Conservation (phyloP, 1,140 invertebrate genomes). For the Trichomalopsis sarcophagae region DNA sequence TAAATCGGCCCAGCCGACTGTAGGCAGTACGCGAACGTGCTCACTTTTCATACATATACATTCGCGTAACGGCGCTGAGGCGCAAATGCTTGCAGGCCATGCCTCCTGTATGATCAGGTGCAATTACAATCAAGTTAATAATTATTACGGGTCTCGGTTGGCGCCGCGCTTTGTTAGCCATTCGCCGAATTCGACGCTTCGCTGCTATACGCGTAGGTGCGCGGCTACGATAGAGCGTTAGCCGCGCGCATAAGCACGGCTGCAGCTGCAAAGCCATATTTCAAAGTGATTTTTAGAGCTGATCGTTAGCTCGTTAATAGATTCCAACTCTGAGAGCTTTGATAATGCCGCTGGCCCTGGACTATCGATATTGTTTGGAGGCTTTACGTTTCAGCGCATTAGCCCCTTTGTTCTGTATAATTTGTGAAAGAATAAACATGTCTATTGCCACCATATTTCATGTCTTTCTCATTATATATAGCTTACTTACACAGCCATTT, state of each 20-base stretch:
- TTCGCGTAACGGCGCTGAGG: neutral
- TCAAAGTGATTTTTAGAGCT: constrained; percentile 19
- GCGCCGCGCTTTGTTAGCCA: neutral
- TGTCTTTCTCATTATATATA: too few relatives aligned
- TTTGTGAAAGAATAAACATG: too few relatives aligned
- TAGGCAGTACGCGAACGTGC: neutral
- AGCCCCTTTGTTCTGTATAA: too few relatives aligned
- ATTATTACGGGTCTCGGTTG: constrained; percentile 62
- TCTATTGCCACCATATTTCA: too few relatives aligned
- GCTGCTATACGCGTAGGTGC: neutral
- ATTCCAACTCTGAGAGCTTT: constrained; percentile 3
- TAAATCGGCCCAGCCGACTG: constrained; percentile 52
- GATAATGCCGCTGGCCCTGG: neutral
- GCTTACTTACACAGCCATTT: too few relatives aligned
- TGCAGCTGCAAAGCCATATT: constrained; percentile 9
- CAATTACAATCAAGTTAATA: constrained; percentile 73
- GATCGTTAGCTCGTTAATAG: constrained; percentile 21
- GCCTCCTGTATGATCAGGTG: constrained; percentile 69
- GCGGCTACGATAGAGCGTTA: neutral
- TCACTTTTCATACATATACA: constrained; percentile 2
- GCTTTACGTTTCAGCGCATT: too few relatives aligned
- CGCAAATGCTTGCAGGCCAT: constrained; percentile 36
- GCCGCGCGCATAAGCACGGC: neutral
- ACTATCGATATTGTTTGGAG: too few relatives aligned
- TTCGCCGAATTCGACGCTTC: neutral